A percentile compares a stretch with the other conserved stretches of the same genome.
phyloP scores from a whole-genome alignment of 2,888 invertebrate species.

The Platynereis dumerilii region DNA sequence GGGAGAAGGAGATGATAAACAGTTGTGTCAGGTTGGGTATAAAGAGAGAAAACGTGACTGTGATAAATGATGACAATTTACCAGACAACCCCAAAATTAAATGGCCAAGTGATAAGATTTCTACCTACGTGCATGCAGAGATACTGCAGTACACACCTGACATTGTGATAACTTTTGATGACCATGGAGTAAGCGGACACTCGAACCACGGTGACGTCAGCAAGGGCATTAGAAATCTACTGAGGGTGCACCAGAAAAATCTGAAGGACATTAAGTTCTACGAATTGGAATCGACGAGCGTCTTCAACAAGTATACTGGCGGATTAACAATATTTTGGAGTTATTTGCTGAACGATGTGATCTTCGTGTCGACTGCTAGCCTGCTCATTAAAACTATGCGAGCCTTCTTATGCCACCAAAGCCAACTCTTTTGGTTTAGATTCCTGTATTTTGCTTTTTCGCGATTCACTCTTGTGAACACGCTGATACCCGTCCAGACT shows the following conservation, averaged over 20 bases:
- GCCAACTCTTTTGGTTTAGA: conserved; percentile 96
- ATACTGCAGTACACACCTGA: conserved; percentile 68
- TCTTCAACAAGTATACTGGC: too few species aligned
- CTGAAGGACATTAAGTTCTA: neutral
- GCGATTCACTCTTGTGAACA: conserved; percentile 89
- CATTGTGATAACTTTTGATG: conserved; percentile 87
- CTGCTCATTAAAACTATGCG: conserved; percentile 63
- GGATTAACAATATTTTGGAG: too few species aligned
- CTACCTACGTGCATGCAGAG: conserved; percentile 58
- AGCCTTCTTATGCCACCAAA: conserved; percentile 85
- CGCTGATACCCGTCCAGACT: conserved; percentile 65
- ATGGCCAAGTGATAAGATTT: conserved; percentile 73
- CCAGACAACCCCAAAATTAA: conserved; percentile 69
- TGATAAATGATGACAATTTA: conserved; percentile 65
- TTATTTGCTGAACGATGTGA: neutral
- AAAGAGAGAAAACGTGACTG: conserved; percentile 73
- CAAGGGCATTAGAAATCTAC: conserved; percentile 48
- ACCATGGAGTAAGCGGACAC: conserved; percentile 90
- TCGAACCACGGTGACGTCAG: conserved; percentile 78
- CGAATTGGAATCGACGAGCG: too few species aligned
- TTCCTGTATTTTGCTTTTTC: conserved; percentile 87
- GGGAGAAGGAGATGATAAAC: conserved; percentile 82
- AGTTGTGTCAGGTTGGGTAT: conserved; percentile 84
- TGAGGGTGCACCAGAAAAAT: neutral
- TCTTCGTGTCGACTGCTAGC: neutral